Evolutionary conservation across 2,797 vertebrate species (phyloP), one percentile per base, ranked within the genome.

Genomic region (Chloroceryle amazona): DNA sequence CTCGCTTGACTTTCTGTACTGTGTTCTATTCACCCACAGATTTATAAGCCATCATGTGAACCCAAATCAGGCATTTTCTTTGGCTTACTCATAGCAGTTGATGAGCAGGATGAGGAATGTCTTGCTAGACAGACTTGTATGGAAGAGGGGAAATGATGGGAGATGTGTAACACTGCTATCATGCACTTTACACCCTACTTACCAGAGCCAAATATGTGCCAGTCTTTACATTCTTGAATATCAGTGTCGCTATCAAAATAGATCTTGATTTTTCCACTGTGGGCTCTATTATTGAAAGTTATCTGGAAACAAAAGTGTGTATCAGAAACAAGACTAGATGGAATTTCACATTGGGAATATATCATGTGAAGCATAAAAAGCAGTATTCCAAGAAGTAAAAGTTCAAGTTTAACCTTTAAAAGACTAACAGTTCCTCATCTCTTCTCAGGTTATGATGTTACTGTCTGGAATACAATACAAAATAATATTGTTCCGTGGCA

Each of bases 251-350:
- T 99, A 91, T 99, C 98, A 96, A 99, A 98, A 96, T 98, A 99
- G 62, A 99, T 93, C 98, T 99, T 99, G 83, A 99, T 98, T 97
- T 99, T 99, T 80, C 99, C 99, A 82, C 99, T 99, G 97, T 99
- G 99, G 86, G 98, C 99, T 97, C 96, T 98, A 87, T 99, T 99
- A 97, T 99, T 98, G 95, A 99, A 99, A 28, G 95, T 99, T 92
- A 99, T 99, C 99, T 99, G 92, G 15, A 94, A 95, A 94, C 10
- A 96, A 49, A 98, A 72, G 52, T 60, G 22, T 29, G 0, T 9
- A 74, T 74, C 55, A 94, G 55, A 90, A 89, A 49, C 5, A 54
- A 52, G 54, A 92, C 21, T 14, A 63, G 49, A 9, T 22, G 57
- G n/a, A 76, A 61, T 47, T 20, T 21, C 25, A 65, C 65, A 23